Evolutionary conservation across 64 coral and sea anemone species (phyloP), one percentile per base, ranked within the genome.

Genomic region (Exaiptasia diaphana): DNA sequence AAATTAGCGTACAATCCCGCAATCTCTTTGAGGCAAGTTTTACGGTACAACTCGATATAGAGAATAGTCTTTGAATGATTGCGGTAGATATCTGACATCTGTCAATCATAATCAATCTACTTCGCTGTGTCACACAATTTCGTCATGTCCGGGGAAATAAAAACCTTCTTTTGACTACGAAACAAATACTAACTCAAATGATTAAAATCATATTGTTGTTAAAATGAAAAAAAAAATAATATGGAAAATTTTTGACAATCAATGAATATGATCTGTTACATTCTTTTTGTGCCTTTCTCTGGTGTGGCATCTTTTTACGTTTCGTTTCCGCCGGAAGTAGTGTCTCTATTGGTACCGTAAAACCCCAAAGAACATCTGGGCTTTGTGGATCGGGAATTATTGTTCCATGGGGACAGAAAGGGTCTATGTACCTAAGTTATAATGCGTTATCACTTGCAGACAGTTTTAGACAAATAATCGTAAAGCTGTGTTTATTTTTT

Each of bases 101-200:
- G 69, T 73, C 69, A 73, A 46, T 73, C 69, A 73, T 30, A 10
- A 11, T 4, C 18, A 73, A 73, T 11, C 69, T 40, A 73, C 69
- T 73, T 42, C 69, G 45, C 39, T 38, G 35, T 38, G 67, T 71
- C 67, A 71, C 67, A 71, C 67, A 71, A 71, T 61, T 61, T 61
- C 61, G 61, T 65, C 61, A 65, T 65, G 31, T 65, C 61, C 61
- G 61, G 61, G 38, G 38, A n/a, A n/a, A n/a, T n/a, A n/a, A n/a
- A n/a, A n/a, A n/a, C n/a, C n/a, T n/a, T n/a, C n/a, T n/a, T n/a
- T n/a, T n/a, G n/a, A n/a, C n/a, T n/a, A n/a, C n/a, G n/a, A n/a
- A n/a, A n/a, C n/a, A n/a, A n/a, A n/a, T n/a, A n/a, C n/a, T n/a
- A n/a, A n/a, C n/a, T n/a, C n/a, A n/a, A n/a, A n/a, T n/a, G n/a